Conservation (phyloP, 2,888 invertebrate genomes). For the Pimpla rufipes region DNA sequence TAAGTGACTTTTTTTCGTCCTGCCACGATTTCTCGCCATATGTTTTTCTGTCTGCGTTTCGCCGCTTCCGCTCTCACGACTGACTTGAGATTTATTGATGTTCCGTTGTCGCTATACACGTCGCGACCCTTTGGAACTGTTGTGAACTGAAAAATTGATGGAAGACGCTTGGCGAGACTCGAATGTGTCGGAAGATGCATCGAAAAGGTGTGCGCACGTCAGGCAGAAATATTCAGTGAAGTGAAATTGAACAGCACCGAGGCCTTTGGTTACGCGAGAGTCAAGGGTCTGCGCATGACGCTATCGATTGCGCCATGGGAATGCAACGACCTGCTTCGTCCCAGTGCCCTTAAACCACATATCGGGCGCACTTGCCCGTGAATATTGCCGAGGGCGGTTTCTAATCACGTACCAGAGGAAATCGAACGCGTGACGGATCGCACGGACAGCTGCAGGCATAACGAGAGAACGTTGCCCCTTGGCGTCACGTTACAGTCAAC, state of each 20-base stretch:
- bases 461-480: constrained; percentile 3
- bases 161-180: constrained; percentile 7
- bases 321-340: constrained; percentile 68
- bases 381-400: constrained; percentile 48
- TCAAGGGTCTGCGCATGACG: constrained; percentile 67
- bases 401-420: constrained; percentile 33
- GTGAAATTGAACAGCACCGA: constrained; percentile 47
- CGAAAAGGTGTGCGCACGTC: constrained; percentile 27
- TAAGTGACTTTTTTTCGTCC: neutral
- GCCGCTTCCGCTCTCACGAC: neutral
- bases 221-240: constrained; percentile 58
- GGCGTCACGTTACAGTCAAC: neutral
- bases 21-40: too few relatives aligned
- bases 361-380: constrained; percentile 59
- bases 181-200: constrained; percentile 17
- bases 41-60: neutral
- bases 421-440: constrained; percentile 16
- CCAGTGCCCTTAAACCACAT: constrained; percentile 67
- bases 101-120: neutral
- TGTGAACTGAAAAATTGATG: neutral
- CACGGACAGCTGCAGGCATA: neutral
- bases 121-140: constrained; percentile 9
- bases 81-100: constrained; percentile 7
- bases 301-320: constrained; percentile 69
- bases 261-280: constrained; percentile 42